Evolutionary conservation across 2,113 vertebrate genomes (phyloP).

Genomic region (Noturus placidus): DNA sequence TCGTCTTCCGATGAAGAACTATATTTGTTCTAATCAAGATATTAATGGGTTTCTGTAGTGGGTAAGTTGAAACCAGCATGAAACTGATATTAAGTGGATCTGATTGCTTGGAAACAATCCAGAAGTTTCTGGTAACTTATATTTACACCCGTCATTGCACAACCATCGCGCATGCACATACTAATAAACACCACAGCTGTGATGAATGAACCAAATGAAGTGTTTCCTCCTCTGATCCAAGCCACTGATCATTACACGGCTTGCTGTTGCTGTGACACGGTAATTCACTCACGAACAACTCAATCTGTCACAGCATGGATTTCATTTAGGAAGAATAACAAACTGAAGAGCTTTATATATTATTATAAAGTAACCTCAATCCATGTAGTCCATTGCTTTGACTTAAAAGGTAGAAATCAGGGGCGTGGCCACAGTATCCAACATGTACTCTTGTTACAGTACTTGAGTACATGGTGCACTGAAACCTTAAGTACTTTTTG

Average conservation of each 20-base stretch:
- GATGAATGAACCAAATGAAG: constrained; percentile 54
- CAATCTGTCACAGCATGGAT: constrained; percentile 46
- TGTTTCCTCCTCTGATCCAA: constrained; percentile 52
- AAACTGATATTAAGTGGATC: constrained; percentile 3
- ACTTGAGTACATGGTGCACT: neutral
- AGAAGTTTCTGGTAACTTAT: constrained; percentile 14
- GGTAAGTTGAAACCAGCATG: neutral
- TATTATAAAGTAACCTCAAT: neutral
- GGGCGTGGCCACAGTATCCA: no score
- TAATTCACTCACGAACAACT: constrained; percentile 45
- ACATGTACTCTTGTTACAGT: neutral
- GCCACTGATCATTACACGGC: constrained; percentile 47
- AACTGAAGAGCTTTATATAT: neutral
- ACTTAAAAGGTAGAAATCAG: neutral
- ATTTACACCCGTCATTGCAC: neutral
- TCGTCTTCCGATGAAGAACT: neutral
- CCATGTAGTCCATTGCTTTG: neutral
- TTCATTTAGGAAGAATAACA: constrained; percentile 2
- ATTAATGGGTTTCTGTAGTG: constrained; percentile 6
- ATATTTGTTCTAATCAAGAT: constrained; percentile 13
- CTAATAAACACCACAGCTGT: constrained; percentile 37
- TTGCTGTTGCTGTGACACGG: constrained; percentile 33
- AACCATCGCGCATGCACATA: constrained; percentile 6
- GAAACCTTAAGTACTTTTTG: neutral
- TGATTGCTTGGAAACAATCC: constrained; percentile 1